Evolutionary conservation across 2,797 vertebrate species (phyloP), one percentile per base, ranked within the genome.

Genomic region (Falco columbarius): DNA sequence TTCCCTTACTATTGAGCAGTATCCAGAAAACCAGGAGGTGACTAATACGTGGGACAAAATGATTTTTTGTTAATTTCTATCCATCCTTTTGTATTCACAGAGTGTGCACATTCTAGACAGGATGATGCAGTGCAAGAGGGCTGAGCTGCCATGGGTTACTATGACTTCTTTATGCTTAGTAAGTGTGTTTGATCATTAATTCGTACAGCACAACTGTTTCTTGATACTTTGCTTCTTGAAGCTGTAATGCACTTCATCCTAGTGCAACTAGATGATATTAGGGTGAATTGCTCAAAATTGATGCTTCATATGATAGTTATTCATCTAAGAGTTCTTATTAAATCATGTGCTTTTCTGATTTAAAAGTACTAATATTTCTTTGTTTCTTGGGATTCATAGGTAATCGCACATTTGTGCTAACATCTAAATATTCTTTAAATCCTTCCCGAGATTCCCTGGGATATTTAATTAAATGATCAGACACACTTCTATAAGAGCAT

Each of bases 11-110:
- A 77, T 56, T 70, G 56, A 95, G 62, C 24, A 94, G 66, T 66
- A 91, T 89, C 74, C 49, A 93, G 90, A 91, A 97, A 97, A 92
- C 15, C 49, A 92, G 65, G 24, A 92, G 46, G 36, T 87, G 62
- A 80, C 55, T 58, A 86, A 67, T 27, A 86, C 91, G 90, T 14
- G 15, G 58, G 61, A 74, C 17, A 81, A 93, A 93, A 89, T 16
- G 1, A 65, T 54, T 80, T 86, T 7, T 81, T 92, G 86, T 36
- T 10, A 38, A 67, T 89, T 86, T 68, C 65, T 91, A 42, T 22
- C 61, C n/a, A 79, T 61, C 26, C 51, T 88, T 93, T 91, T 40
- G 74, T 63, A n/a, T 65, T 95, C 75, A 70, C 19, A 79, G 30
- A 44, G 5, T 23, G 40, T 79, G 40, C 20, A 70, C 40, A 23